These are phyloP conservation scores for Upupa epops DNA, from an alignment of 2,113 vertebrate genomes.

Conservation along the genomic window DNA sequence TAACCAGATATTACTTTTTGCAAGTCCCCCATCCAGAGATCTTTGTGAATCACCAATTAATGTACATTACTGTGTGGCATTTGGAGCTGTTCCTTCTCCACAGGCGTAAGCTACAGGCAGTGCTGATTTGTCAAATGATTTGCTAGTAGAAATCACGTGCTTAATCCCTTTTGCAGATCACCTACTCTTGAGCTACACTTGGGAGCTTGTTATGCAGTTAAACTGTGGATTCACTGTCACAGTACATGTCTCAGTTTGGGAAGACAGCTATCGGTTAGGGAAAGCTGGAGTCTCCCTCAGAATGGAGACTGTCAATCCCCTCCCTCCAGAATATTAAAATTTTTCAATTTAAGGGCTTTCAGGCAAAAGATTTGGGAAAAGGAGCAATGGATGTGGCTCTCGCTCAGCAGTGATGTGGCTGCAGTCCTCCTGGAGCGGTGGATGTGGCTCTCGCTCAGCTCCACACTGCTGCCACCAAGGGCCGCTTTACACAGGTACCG, in stretches of 20 bases:
- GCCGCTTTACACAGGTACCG: no score
- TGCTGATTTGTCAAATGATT: not conserved
- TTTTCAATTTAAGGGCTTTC: no score
- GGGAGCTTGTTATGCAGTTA: not conserved
- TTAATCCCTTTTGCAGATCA: not conserved
- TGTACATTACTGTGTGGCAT: not conserved
- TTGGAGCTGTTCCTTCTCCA: not conserved
- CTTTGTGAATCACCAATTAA: not conserved
- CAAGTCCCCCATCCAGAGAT: not conserved
- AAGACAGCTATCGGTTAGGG: no score
- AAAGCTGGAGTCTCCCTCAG: no score
- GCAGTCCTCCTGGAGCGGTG: no score
- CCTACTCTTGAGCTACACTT: not conserved
- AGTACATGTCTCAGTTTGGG: no score
- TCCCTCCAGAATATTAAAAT: no score
- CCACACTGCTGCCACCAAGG: no score
- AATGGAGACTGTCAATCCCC: not conserved
- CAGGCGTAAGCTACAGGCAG: not conserved
- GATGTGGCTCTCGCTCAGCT: no score
- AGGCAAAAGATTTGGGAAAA: no score
- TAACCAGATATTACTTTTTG: not conserved
- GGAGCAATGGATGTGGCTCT: no score
- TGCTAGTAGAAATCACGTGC: not conserved
- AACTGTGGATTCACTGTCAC: not conserved
- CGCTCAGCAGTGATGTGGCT: no score